Evolutionary conservation across 1,140 invertebrate species (phyloP).

Genomic region (Antheraea pernyi): DNA sequence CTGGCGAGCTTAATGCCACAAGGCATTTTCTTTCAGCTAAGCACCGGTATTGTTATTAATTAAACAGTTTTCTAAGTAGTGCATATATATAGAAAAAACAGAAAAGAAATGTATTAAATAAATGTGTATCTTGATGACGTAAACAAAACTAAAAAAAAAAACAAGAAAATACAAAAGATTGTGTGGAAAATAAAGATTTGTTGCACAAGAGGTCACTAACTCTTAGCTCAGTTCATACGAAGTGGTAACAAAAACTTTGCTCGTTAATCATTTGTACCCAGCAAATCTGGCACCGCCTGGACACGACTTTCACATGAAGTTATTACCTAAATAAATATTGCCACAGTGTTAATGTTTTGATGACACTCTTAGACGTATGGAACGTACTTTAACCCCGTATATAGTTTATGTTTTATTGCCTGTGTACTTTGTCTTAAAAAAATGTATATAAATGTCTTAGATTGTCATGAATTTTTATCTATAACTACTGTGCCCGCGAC

Average conservation of each 20-base stretch:
- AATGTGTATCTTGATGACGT: too few species aligned
- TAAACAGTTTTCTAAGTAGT: too few species aligned
- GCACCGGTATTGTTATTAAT: too few species aligned
- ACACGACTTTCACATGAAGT: slow-evolving; percentile 16
- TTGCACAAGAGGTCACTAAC: not conserved
- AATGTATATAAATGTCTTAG: too few species aligned
- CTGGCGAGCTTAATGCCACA: too few species aligned
- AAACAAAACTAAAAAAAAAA: not conserved
- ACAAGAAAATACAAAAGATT: not conserved
- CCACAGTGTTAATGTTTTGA: not conserved
- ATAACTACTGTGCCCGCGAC: too few species aligned
- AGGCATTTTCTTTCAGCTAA: too few species aligned
- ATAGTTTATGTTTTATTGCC: not conserved
- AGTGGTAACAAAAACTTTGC: slow-evolving; percentile 13
- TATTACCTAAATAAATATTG: slow-evolving; percentile 17
- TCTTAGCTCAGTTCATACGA: not conserved
- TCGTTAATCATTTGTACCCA: slow-evolving; percentile 24
- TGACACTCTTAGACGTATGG: not conserved
- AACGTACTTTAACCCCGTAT: not conserved
- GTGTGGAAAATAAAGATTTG: not conserved
- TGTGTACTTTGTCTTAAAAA: too few species aligned
- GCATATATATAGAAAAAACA: too few species aligned
- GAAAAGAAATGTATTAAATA: too few species aligned
- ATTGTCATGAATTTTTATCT: too few species aligned
- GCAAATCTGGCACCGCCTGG: slow-evolving; percentile 11